Evolutionary conservation across 2,113 vertebrate genomes (phyloP), one percentile per base, ranked within the genome.

Genomic region (Paratilapia polleni): DNA sequence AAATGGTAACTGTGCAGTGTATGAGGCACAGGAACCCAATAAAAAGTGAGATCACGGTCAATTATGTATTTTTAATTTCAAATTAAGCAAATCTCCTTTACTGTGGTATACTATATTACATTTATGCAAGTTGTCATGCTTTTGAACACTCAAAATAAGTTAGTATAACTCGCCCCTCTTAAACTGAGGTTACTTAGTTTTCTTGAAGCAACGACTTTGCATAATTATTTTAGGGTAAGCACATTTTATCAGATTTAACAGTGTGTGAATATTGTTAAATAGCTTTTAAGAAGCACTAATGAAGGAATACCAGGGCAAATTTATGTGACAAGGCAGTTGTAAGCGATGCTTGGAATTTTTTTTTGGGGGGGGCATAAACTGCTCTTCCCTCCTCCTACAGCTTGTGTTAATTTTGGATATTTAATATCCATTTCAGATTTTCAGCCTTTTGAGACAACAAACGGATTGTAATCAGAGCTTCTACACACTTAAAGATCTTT

Each of bases 351-450:
- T 49, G 11, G 38, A 41, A 41, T 41, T 41, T 41, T 10, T 38
- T 8, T 38, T 10, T 11, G 11, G 38, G 11, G 12, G 4, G 13
- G 12, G 12, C 1, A 0, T 28, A 1, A 5, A 70, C 24, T 70
- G 28, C 2, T 49, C 41, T 68, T 41, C 12, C 20, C 60, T 62
- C 34, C 60, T 43, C 41, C 41, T 43, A 43, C 3, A 20, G 34
- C 28, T 62, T 0, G 19, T 36, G 6, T 64, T 38, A 22, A 64
- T 64, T n/a, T 41, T 22, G 62, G 62, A 64, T 64, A 41, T 22
- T 64, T 64, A n/a, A 64, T 64, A 36, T 41, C 34, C 38, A 22
- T 4, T 22, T 34, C 38, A 38, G 22, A 4, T 14, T 22, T 22
- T 38, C 62, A 64, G 12, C 41, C 41, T 43, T 43, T 43, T 43